Percentiles rank a stretch among this genome's conserved stretches.
Conservation (phyloP, 2,888 invertebrate genomes). For the Nysson spinosus region DNA sequence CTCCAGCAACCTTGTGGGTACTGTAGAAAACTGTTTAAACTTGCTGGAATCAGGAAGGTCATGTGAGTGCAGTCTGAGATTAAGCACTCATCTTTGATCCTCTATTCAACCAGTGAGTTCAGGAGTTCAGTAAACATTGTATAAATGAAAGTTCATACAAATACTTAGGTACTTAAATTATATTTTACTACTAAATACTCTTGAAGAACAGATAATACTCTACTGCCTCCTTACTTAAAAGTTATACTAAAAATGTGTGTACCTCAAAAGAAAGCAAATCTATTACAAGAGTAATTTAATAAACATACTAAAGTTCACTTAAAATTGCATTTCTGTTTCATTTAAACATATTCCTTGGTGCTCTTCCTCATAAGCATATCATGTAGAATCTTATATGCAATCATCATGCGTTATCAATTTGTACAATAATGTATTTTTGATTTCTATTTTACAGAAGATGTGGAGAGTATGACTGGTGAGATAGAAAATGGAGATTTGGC, state of each 20-base stretch:
- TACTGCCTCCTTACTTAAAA: background rate
- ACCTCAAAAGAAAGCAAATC: background rate
- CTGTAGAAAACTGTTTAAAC: slow-evolving; percentile 71
- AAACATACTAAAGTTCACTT: too few species aligned
- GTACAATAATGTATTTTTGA: slow-evolving; percentile 16
- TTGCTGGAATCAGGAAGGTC: slow-evolving; percentile 73
- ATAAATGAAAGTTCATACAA: slow-evolving; percentile 28
- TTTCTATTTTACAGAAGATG: slow-evolving; percentile 74
- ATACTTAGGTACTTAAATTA: slow-evolving; percentile 4
- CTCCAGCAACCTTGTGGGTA: slow-evolving; percentile 71
- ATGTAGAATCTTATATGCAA: slow-evolving; percentile 26
- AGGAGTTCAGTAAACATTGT: slow-evolving; percentile 38
- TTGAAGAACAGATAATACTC: background rate
- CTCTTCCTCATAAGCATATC: too few species aligned
- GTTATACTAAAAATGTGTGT: background rate
- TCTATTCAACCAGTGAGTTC: slow-evolving; percentile 16
- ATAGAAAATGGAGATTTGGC: slow-evolving; percentile 82
- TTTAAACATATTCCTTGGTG: slow-evolving; percentile 62
- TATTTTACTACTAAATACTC: background rate
- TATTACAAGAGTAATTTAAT: slow-evolving; percentile 11
- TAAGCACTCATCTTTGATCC: slow-evolving; percentile 35
- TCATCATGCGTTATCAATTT: too few species aligned
- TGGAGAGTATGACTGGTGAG: slow-evolving; percentile 77
- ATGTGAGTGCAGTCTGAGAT: slow-evolving; percentile 71
- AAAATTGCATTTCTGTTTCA: too few species aligned